Base-by-base conservation (phyloP, 2,888 invertebrate species). In the Nomada flava region DNA sequence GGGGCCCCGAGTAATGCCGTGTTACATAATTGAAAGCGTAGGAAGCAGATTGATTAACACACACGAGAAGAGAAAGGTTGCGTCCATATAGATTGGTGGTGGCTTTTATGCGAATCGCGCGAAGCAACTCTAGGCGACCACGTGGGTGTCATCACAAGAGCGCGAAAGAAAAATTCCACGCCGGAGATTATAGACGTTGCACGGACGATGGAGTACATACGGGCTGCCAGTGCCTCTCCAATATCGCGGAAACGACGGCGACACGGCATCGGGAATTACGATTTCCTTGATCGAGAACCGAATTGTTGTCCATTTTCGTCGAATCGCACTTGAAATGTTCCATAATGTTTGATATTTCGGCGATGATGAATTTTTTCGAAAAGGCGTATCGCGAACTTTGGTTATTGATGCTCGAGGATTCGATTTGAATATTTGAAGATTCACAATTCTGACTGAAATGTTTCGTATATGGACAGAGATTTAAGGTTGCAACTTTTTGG, bases 1-100 rank as follows among this genome's bases (percentile, higher is more conserved):
- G 73, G 79, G 88, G 85, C 85, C 87, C 47, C 85, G 86, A 71
- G 70, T 88, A 90, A 91, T 88, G 88, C 90, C 84, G 87, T 81
- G 84, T 93, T 93, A 92, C 92, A 91, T 93, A 92, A 93, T 93
- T 92, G 92, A 89, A 90, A 91, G 93, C 93, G 93, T 93, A 93
- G 93, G 93, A 93, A 91, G 93, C 92, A 91, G 93, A 93, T 93
- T 93, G 93, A 93, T 93, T 93, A 93, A 92, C 93, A 93, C 93
- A 93, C 91, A 91, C 23, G 85, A 78, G 85, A 92, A 91, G 93
- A 93, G 93, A 93, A 93, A 93, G 93, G 93, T 87, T 81, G 83
- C 80, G 86, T 81, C 82, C 85, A 78, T 88, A 88, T 84, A 91
- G 91, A 92, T 91, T 91, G 92, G 92, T 91, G 90, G 92, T 90